Conservation (phyloP, 2,113 vertebrate genomes). For the Sarotherodon lohbergeri region DNA sequence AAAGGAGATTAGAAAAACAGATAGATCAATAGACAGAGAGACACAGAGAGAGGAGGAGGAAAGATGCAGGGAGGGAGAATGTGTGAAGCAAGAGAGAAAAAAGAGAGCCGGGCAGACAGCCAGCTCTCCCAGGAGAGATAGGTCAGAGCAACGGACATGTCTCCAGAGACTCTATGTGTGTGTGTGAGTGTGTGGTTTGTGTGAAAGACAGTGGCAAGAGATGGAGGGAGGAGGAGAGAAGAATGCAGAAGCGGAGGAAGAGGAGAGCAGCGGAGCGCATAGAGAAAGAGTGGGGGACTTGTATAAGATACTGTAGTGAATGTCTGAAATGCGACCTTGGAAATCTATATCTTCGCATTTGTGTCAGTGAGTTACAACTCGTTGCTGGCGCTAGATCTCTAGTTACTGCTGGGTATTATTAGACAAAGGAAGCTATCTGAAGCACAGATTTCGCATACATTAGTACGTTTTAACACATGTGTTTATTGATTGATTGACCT, state of each 20-base stretch:
- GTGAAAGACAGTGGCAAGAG: slow-evolving; percentile 27
- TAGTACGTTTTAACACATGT: not conserved
- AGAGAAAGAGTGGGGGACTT: slow-evolving; percentile 35
- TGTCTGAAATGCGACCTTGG: slow-evolving; percentile 57
- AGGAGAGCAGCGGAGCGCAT: slow-evolving; percentile 41
- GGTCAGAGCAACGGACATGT: slow-evolving; percentile 67
- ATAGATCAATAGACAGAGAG: slow-evolving; percentile 56
- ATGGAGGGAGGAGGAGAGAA: slow-evolving; percentile 45
- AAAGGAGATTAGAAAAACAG: slow-evolving; percentile 59
- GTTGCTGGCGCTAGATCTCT: not conserved
- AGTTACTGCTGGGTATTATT: not conserved
- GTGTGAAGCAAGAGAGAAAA: slow-evolving; percentile 37
- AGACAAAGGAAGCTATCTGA: not conserved
- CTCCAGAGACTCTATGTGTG: slow-evolving; percentile 49
- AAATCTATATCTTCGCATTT: slow-evolving; percentile 24
- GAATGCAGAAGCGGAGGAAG: slow-evolving; percentile 50
- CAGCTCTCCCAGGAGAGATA: slow-evolving; percentile 60
- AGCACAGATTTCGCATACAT: not conserved
- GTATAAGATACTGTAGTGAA: slow-evolving; percentile 39
- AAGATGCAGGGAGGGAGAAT: slow-evolving; percentile 29
- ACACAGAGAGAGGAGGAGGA: slow-evolving; percentile 18
- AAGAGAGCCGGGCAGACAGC: slow-evolving; percentile 50
- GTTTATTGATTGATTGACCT: not conserved
- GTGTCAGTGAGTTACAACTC: not conserved
- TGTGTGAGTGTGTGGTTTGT: slow-evolving; percentile 7